phyloP scores from a whole-genome alignment of 2,888 invertebrate genomes.

The Teleogryllus oceanicus region DNA sequence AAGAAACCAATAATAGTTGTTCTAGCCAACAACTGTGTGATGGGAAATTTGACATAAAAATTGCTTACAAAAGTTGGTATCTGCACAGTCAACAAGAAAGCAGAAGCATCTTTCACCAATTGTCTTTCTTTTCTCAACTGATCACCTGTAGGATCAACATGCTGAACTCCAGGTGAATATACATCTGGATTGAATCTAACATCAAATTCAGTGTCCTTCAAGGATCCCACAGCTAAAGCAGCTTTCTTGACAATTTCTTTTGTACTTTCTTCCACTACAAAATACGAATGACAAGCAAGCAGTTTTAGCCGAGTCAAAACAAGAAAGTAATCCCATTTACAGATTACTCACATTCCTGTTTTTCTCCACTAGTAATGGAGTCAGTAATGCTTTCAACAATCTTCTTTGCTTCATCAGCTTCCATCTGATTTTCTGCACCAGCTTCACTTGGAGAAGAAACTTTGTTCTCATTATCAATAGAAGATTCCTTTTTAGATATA shows the following conservation, averaged over 20 bases:
- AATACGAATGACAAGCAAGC: slow-evolving; percentile 32
- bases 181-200: slow-evolving; percentile 98
- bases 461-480: slow-evolving; percentile 21
- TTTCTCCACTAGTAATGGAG: slow-evolving; percentile 70
- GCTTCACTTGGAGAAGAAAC: slow-evolving; percentile 31
- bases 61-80: slow-evolving; percentile 86
- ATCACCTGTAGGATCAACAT: slow-evolving; percentile 67
- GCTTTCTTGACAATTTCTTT: slow-evolving; percentile 86
- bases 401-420: slow-evolving; percentile 85
- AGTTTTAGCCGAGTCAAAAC: not conserved
- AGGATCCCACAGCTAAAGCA: slow-evolving; percentile 85
- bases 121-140: slow-evolving; percentile 78
- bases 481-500: slow-evolving; percentile 22
- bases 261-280: slow-evolving; percentile 75
- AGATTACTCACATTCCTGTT: slow-evolving; percentile 58
- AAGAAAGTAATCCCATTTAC: not conserved
- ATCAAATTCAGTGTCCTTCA: slow-evolving; percentile 94
- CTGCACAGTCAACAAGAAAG: slow-evolving; percentile 88
- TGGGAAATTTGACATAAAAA: not conserved
- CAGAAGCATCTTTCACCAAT: slow-evolving; percentile 91
- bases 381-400: slow-evolving; percentile 86
- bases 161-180: slow-evolving; percentile 89
- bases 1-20: slow-evolving; percentile 21
- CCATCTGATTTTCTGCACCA: slow-evolving; percentile 47
- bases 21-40: too few species aligned